Base-by-base conservation (phyloP, 2,888 invertebrate species). In the Gonocerus acuteangulatus region DNA sequence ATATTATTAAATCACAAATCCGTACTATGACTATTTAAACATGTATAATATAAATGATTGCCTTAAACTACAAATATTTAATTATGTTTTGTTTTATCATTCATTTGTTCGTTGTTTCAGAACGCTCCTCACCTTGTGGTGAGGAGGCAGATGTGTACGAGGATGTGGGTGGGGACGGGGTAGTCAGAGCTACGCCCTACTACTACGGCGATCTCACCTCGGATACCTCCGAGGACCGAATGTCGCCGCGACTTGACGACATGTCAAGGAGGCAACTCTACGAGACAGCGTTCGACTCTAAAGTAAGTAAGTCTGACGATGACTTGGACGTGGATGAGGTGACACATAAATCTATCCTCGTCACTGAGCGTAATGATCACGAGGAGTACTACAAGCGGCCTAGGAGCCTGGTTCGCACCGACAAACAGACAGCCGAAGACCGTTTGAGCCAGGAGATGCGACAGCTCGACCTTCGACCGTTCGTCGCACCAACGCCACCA, bases 271-370 rank as follows among this genome's bases (percentile, higher is more conserved):
- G 67, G 47, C 62, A 62, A 75, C 81, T 91, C 60, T 91, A 91
- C 74, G 91, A 91, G 76, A 91, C 91, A 61, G 91, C 91, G 62
- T 91, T 91, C 74, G 91, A 91, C 75, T 89, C 89, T 74, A 88
- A 88, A 75, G 84, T 89, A 71, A 85, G 84, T 72, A 84, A 86
- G 67, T 89, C 89, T 7, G 85, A 86, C 69, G 85, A 86, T 73
- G 86, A 89, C 69, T 80, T 89, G 72, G 89, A 89, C 71, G 85
- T 89, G 56, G 89, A 89, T 57, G 63, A 65, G 47, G 67, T 67
- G 19, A 63, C 64, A n/a, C 63, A 66, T 57, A 64, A 66, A 48
- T 67, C 65, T 21, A 64, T 67, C 22, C 58, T 67, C 21, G 65
- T 65, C 21, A 48, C 57, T 48, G 34, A 61, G 54, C 16, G 54